phyloP scores from a whole-genome alignment of 2,113 vertebrate genomes.

The Pitta sordida region DNA sequence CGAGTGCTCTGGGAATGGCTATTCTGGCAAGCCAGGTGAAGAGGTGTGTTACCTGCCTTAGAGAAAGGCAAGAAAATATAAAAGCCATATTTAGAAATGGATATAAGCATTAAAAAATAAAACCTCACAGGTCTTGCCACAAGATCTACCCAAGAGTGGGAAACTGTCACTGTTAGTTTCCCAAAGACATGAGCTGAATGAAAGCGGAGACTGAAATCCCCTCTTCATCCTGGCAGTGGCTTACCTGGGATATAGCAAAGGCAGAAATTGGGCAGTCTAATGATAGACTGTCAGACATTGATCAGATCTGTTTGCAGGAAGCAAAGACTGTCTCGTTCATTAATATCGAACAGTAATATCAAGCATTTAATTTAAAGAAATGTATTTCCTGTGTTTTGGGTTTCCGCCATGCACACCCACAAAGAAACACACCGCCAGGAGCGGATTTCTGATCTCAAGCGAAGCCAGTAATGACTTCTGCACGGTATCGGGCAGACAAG shows the following conservation, averaged over 20 bases:
- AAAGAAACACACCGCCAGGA: neutral
- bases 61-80: slow-evolving; percentile 52
- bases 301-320: neutral
- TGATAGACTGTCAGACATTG: neutral
- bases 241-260: neutral
- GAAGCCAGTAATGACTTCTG: fast-evolving
- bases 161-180: neutral
- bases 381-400: neutral
- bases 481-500: neutral
- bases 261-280: neutral
- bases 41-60: slow-evolving; percentile 92
- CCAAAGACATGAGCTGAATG: neutral
- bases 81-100: slow-evolving; percentile 10
- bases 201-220: neutral
- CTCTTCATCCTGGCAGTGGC: neutral
- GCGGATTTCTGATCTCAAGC: neutral
- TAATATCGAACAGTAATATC: neutral
- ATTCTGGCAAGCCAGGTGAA: slow-evolving; percentile 96
- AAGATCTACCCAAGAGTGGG: neutral
- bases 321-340: neutral
- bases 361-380: neutral
- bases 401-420: neutral
- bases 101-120: neutral
- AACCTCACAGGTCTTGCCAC: neutral
- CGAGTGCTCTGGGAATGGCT: slow-evolving; percentile 90